A percentile compares a stretch with the other conserved stretches of the same genome.
phyloP scores from a whole-genome alignment of 2,797 vertebrate genomes.

The Aythya fuligula region DNA sequence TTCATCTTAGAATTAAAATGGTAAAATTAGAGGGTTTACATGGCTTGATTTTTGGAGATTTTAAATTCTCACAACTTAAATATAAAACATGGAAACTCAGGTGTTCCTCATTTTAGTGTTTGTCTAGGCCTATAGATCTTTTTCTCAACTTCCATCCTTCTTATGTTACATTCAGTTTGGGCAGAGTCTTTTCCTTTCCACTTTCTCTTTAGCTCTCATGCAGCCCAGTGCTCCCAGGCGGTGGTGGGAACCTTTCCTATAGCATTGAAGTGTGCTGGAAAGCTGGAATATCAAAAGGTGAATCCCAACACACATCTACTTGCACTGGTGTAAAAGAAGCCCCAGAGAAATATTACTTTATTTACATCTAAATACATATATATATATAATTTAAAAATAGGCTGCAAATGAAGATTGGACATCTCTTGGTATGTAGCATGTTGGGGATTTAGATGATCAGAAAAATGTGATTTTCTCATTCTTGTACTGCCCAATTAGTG shows the following conservation, averaged over 20 bases:
- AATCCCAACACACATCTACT: neutral
- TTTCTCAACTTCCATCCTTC: neutral
- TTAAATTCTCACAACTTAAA: neutral
- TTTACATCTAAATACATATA: neutral
- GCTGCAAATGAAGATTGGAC: neutral
- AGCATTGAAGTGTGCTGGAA: neutral
- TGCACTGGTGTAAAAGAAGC: neutral
- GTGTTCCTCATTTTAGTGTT: neutral
- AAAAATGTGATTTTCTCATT: neutral
- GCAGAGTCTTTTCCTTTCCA: neutral
- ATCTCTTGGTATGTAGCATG: neutral
- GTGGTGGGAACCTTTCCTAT: neutral
- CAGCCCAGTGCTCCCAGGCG: neutral
- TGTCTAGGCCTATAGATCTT: neutral
- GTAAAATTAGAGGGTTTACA: neutral
- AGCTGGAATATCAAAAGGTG: neutral
- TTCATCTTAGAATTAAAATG: neutral
- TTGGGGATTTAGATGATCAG: neutral
- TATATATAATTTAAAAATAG: neutral
- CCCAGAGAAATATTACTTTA: neutral
- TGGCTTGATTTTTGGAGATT: neutral
- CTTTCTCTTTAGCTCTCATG: neutral
- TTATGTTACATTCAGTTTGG: rapidly evolving
- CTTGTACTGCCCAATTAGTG: neutral
- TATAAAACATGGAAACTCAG: neutral